Evolutionary conservation across 2,888 invertebrate genomes (phyloP), one percentile per base, ranked within the genome.

Genomic region (Diachrysia chrysitis): DNA sequence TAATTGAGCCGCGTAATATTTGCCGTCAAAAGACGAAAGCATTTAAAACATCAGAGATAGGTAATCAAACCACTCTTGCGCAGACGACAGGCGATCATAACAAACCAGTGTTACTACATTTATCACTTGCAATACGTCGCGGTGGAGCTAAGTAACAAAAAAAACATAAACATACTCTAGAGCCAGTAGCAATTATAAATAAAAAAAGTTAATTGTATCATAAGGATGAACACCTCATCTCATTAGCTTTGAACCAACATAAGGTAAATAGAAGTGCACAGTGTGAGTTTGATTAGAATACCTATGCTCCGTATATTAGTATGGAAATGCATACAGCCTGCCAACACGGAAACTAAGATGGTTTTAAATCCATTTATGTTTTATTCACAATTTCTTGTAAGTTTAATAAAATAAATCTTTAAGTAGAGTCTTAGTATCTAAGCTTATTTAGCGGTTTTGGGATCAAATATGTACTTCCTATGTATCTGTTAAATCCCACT

Each of bases 171-270:
- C 19, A 4, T 16, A 37, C n/a, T 25, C 57, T 25, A 64, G 63
- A 56, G 59, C 63, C 55, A 75, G 66, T 64, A 57, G 61, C 66
- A 75, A 64, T 58, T 69, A 66, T 66, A 70, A 61, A 19, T 58
- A 58, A 37, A 25, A 63, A 19, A 59, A 48, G 51, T 67, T 54
- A 71, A 57, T 75, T 64, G 71, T 71, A 71, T 61, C 62, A 67
- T 51, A 46, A 4, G 42, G 63, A 60, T 54, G 71, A 71, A 67
- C 74, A 59, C 51, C 35, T 61, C 72, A 48, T 46, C 71, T 76
- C 71, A 76, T 76, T 76, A 76, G 58, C 46, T 60, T 51, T 17
- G 65, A 71, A 58, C 59, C 51, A 48, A 23, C 59, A n/a, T 12
- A 16, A 62, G 51, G 67, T 76, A 65, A 76, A 75, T 75, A 76